Percentiles rank a stretch among this genome's conserved stretches.
These are phyloP conservation scores for Scaeva pyrastri DNA, from an alignment of 2,888 invertebrate species.

Conservation along the genomic window DNA sequence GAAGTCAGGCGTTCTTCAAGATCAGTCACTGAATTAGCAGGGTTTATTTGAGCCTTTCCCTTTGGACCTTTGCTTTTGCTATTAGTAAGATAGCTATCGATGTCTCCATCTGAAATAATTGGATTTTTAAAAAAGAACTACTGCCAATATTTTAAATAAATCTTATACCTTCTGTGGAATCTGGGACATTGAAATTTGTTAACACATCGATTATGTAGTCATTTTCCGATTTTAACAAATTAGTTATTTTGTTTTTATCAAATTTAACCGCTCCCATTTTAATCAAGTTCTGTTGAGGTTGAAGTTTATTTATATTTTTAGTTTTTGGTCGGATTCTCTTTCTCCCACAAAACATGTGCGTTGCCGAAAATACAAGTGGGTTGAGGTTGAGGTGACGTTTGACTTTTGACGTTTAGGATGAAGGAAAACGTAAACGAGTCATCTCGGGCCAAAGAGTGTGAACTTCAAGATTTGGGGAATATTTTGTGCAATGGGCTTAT, in stretches of 20 bases:
- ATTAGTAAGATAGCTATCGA: slow-evolving; percentile 79
- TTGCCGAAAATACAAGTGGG: not conserved
- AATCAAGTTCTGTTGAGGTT: not conserved
- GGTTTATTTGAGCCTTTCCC: slow-evolving; percentile 29
- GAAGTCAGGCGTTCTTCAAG: slow-evolving; percentile 80
- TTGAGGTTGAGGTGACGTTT: not conserved
- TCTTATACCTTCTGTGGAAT: slow-evolving; percentile 80
- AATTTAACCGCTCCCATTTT: slow-evolving; percentile 32
- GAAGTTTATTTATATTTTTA: not conserved
- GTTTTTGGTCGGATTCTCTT: not conserved
- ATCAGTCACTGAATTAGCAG: slow-evolving; percentile 76
- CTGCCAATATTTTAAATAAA: not conserved
- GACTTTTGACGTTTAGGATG: not conserved
- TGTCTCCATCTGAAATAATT: slow-evolving; percentile 30
- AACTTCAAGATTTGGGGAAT: no score
- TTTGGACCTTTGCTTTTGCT: slow-evolving; percentile 74
- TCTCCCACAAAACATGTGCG: slow-evolving; percentile 13
- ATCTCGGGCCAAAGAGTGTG: no score
- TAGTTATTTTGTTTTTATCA: slow-evolving; percentile 64
- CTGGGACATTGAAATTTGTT: slow-evolving; percentile 81
- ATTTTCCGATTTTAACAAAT: slow-evolving; percentile 77
- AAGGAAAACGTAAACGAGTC: no score
- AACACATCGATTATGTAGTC: slow-evolving; percentile 80
- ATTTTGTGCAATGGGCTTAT: no score
- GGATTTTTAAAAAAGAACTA: not conserved